Percentiles rank a stretch among this genome's conserved stretches.
Conservation (phyloP, 1,140 invertebrate genomes). For the Drosophila grimshawi region DNA sequence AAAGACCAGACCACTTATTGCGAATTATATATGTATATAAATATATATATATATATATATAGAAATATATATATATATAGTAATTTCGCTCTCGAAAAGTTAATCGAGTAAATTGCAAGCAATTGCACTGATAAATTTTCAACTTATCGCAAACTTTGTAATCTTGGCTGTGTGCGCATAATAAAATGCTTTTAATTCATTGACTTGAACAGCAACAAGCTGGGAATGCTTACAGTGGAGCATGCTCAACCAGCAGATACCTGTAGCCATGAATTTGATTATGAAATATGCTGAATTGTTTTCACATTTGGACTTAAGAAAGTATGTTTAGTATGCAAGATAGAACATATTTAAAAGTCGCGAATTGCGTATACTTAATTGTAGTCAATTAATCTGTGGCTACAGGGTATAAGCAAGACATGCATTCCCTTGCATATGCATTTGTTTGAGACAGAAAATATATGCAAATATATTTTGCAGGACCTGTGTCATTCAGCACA, state of each 20-base stretch:
- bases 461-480: constrained; percentile 7
- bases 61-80: constrained; percentile 6
- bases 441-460: neutral
- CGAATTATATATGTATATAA: neutral
- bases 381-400: too few species aligned
- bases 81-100: constrained; percentile 18
- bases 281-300: too few species aligned
- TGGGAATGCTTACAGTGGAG: neutral
- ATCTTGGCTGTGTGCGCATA: constrained; percentile 37
- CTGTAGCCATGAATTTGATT: neutral
- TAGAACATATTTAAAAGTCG: neutral
- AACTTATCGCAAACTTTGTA: constrained; percentile 44
- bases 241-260: neutral
- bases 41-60: too few species aligned
- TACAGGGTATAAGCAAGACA: too few species aligned
- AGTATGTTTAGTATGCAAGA: neutral
- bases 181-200: constrained; percentile 39
- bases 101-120: constrained; percentile 33
- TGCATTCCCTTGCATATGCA: neutral
- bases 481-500: neutral
- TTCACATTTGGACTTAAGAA: too few species aligned
- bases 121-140: constrained; percentile 49
- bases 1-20: constrained; percentile 17
- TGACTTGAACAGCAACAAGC: neutral
- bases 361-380: too few species aligned